These are phyloP conservation scores for Ariopsis seemanni DNA, from an alignment of 2,113 vertebrate species.

Conservation along the genomic window DNA sequence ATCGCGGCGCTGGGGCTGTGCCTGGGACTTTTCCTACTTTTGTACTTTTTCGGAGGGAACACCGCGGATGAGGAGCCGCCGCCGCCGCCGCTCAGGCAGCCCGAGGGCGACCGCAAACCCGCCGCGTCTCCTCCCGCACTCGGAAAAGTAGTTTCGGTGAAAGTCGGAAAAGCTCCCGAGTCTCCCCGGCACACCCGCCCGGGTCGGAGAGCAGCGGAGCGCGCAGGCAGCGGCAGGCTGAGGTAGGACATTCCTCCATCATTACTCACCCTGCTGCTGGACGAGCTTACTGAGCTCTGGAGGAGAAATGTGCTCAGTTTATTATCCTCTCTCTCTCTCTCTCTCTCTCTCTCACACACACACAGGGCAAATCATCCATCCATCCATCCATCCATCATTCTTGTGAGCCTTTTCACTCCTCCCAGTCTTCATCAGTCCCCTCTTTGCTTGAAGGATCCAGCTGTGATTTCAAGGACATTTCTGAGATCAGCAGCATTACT, in stretches of 20 bases:
- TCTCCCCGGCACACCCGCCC: conserved; percentile 42
- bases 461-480: too few relatives aligned
- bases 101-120: conserved; percentile 53
- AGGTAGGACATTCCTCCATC: conserved; percentile 62
- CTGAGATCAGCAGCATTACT: too few relatives aligned
- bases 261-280: not conserved
- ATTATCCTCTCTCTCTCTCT: too few relatives aligned
- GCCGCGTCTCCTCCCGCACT: conserved; percentile 12
- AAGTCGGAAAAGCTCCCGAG: conserved; percentile 59
- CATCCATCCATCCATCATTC: too few relatives aligned
- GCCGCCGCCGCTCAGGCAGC: conserved; percentile 65
- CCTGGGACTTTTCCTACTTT: conserved; percentile 78
- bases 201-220: not conserved
- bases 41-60: conserved; percentile 76
- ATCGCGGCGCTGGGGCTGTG: conserved; percentile 67
- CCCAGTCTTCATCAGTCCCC: too few relatives aligned
- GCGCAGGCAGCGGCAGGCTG: conserved; percentile 54
- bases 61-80: conserved; percentile 68
- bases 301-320: too few relatives aligned
- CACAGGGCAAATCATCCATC: too few relatives aligned
- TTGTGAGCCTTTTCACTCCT: too few relatives aligned
- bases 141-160: conserved; percentile 47
- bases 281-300: not conserved
- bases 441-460: too few relatives aligned
- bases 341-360: too few relatives aligned